These are phyloP conservation scores for Drosophila carrolli DNA, from an alignment of 1,140 invertebrate genomes.

Conservation along the genomic window DNA sequence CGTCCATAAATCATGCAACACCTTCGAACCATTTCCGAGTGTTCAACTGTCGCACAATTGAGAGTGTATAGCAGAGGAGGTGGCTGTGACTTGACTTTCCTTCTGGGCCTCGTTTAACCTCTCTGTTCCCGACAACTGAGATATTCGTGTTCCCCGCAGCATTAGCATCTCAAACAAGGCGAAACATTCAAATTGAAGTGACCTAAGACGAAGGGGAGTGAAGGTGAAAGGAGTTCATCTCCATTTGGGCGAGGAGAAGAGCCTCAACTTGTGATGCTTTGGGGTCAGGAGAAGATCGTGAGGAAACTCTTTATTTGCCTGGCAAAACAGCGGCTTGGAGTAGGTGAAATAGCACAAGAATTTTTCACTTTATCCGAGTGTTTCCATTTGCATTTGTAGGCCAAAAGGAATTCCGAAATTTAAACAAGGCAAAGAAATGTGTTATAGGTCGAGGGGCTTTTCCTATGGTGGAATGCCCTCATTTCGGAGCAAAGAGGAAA, in stretches of 20 bases:
- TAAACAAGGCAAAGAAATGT: conserved; percentile 14
- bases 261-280: conserved; percentile 55
- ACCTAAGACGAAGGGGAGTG: conserved; percentile 21
- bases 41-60: conserved; percentile 37
- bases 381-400: conserved; percentile 57
- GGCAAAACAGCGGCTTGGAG: conserved; percentile 22
- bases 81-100: conserved; percentile 42
- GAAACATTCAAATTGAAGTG: conserved; percentile 68
- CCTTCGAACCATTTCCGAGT: conserved; percentile 46
- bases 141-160: conserved; percentile 50
- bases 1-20: conserved; percentile 50
- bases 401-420: conserved; percentile 13
- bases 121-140: conserved; percentile 31
- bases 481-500: not conserved
- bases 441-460: too few relatives aligned
- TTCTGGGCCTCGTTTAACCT: conserved; percentile 14
- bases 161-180: conserved; percentile 67
- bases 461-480: not conserved
- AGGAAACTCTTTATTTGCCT: conserved; percentile 14
- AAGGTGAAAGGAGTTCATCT: conserved; percentile 15
- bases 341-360: conserved; percentile 3
- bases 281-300: conserved; percentile 43
- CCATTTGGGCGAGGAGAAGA: conserved; percentile 6
- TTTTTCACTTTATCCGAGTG: conserved; percentile 18
- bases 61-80: conserved; percentile 25